A percentile compares a stretch with the other conserved stretches of the same genome.
phyloP scores from a whole-genome alignment of 2,797 vertebrate genomes.

The Acestrorhynchus altus region DNA sequence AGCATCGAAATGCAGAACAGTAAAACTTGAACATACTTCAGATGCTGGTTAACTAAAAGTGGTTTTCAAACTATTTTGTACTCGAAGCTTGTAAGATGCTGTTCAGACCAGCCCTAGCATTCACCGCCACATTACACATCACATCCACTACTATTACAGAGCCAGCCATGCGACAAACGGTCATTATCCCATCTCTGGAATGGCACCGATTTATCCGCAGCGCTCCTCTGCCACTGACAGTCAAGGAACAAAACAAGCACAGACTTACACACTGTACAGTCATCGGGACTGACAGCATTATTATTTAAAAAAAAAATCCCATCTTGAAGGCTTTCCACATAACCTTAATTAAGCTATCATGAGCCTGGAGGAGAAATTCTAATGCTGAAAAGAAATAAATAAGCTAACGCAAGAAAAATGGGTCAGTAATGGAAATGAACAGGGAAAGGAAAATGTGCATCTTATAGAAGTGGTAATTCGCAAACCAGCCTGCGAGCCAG shows the following conservation, averaged over 20 bases:
- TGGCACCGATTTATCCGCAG: constrained; percentile 74
- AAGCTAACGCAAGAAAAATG: neutral
- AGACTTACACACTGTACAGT: constrained; percentile 1
- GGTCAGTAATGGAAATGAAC: neutral
- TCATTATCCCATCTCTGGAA: constrained; percentile 68
- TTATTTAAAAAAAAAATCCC: neutral
- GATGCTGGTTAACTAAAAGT: too few relatives aligned
- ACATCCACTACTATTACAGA: constrained; percentile 71
- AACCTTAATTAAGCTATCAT: constrained; percentile 17
- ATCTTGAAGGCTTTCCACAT: constrained; percentile 3
- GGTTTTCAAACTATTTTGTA: too few relatives aligned
- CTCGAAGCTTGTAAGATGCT: too few relatives aligned
- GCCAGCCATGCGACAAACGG: constrained; percentile 70
- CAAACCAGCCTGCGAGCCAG: neutral
- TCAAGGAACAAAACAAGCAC: constrained; percentile 22
- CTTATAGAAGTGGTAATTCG: neutral
- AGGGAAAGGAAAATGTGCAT: neutral
- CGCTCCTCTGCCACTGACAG: constrained; percentile 66
- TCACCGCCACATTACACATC: constrained; percentile 18
- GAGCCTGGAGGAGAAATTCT: neutral
- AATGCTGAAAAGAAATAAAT: neutral
- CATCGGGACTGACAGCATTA: constrained; percentile 1
- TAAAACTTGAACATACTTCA: too few relatives aligned
- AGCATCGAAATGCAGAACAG: too few relatives aligned
- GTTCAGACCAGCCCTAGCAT: neutral